Evolutionary conservation across 1,140 invertebrate genomes (phyloP), one percentile per base, ranked within the genome.

Genomic region (Drosophila erecta): DNA sequence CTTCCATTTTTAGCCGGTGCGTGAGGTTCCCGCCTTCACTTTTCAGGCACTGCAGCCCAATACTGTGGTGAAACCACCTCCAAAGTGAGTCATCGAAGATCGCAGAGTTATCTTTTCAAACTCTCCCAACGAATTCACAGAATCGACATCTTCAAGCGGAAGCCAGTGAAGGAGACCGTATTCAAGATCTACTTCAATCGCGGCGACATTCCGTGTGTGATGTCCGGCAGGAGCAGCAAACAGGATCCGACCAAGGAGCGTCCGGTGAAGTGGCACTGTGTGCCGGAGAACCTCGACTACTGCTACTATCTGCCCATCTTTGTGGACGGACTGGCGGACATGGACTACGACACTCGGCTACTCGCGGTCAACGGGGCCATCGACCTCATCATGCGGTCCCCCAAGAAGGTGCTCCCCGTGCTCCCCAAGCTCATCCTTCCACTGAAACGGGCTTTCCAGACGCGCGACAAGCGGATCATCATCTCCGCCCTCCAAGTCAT

Each of bases 281-380:
- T 57, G 0, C 91, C 91, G 6, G 78, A 96, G 59, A 96, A 97
- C 72, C 92, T 99, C 27, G 98, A 99, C 92, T 98, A 97, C 91
- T 96, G 97, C 86, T 96, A 98, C 91, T 99, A 98, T 90, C 93
- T 99, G 14, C 98, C 98, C 1, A 95, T 99, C 91, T 98, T 99
- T 92, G 98, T 98, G 83, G 97, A 98, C 86, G 98, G 98, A 4
- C 43, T 91, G 49, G 84, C 90, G 6, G 91, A 92, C 47, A 71
- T 70, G 49, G 75, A 92, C 14, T 57, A 51, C 5, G 83, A 92
- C 35, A 77, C 89, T 5, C 80, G 91, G 3, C 22, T 79, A 20
- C 30, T 92, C 44, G 90, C 91, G 1, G 37, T 80, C 10, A 79
- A 92, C 53, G 86, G 80, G 7, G 85, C 91, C 20, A 79, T 91